Evolutionary conservation across 2,797 vertebrate species (phyloP).

Genomic region (Cryptoprocta ferox): DNA sequence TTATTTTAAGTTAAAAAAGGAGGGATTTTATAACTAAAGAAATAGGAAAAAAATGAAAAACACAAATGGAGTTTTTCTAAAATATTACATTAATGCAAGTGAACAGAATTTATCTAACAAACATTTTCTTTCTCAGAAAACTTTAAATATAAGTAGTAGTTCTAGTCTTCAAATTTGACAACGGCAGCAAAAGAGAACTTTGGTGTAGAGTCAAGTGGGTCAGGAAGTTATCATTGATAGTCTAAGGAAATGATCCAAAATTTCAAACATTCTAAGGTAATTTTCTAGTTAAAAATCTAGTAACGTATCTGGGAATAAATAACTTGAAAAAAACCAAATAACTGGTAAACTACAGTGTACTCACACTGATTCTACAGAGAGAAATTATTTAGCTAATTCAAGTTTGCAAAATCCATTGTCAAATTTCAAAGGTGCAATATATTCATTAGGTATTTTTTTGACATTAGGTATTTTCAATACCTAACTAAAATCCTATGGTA

Average conservation of each 20-base stretch:
- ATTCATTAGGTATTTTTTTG: not conserved
- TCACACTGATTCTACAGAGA: not conserved
- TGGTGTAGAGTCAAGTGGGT: not conserved
- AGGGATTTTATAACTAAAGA: not conserved
- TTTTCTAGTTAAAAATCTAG: not conserved
- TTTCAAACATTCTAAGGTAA: slow-evolving; percentile 16
- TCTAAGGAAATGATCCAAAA: not conserved
- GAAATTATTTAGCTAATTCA: not conserved
- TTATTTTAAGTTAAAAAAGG: not conserved
- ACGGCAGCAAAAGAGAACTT: not conserved
- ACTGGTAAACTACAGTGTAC: not conserved
- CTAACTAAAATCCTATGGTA: not conserved
- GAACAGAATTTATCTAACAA: slow-evolving; percentile 44
- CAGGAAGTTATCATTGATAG: not conserved
- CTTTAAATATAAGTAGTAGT: slow-evolving; percentile 31
- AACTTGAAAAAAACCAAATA: not conserved
- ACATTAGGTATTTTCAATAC: not conserved
- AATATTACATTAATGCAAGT: not conserved
- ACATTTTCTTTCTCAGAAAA: not conserved
- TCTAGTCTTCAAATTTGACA: not conserved
- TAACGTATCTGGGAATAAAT: not conserved
- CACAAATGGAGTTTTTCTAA: not conserved
- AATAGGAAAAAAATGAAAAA: not conserved
- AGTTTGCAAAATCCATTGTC: not conserved
- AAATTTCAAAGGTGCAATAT: not conserved